Evolutionary conservation across 2,888 invertebrate species (phyloP).

Genomic region (Pherbina coryleti): DNA sequence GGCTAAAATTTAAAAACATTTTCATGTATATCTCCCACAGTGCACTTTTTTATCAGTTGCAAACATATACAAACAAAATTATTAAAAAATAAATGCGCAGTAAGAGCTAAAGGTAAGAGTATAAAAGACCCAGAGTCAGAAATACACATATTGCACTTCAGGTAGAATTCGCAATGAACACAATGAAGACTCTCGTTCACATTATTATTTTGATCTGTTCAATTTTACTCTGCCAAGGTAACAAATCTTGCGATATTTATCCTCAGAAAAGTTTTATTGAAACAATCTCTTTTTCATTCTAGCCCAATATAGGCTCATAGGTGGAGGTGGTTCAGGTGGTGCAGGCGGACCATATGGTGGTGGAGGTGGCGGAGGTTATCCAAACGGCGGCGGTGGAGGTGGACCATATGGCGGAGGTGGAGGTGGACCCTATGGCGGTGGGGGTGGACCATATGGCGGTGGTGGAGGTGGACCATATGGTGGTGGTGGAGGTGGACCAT

Average conservation of each 20-base stretch:
- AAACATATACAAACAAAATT: too few species aligned
- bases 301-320: neutral
- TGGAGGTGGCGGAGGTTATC: neutral
- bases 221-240: neutral
- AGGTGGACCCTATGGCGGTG: conserved; percentile 2
- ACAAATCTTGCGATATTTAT: neutral
- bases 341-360: neutral
- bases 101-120: too few species aligned
- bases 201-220: too few species aligned
- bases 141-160: too few species aligned
- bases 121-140: too few species aligned
- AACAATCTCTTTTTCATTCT: too few species aligned
- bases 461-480: conserved; percentile 10
- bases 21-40: too few species aligned
- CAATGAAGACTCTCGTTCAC: too few species aligned
- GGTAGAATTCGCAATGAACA: too few species aligned
- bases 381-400: conserved; percentile 23
- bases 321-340: conserved; percentile 18
- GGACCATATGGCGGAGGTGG: conserved; percentile 26
- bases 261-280: neutral
- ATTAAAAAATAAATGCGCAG: too few species aligned
- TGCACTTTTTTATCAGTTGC: too few species aligned
- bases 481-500: conserved; percentile 9
- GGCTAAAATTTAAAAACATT: too few species aligned
- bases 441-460: neutral